Percentiles rank a stretch among this genome's conserved stretches.
Evolutionary conservation across 2,797 vertebrate species (phyloP).

Genomic region (Numenius phaeopus): DNA sequence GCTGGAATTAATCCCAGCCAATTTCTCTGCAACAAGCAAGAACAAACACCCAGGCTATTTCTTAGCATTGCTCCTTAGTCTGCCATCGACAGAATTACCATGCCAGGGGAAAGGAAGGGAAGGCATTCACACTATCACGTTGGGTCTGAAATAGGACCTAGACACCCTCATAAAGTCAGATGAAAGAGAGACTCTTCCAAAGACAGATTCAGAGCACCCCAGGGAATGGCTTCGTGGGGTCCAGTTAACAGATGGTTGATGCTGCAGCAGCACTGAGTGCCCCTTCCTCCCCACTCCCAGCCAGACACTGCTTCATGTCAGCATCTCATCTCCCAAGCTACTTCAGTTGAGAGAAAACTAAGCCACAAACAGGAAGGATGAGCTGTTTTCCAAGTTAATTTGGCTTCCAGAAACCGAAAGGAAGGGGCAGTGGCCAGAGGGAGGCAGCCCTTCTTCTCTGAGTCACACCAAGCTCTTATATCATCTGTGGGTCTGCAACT

Average conservation of each 20-base stretch:
- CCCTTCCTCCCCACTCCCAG: neutral
- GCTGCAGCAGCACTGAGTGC: fast-evolving
- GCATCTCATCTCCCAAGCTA: neutral
- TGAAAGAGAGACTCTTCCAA: neutral
- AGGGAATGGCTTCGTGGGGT: neutral
- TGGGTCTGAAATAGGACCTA: neutral
- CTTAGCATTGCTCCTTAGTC: neutral
- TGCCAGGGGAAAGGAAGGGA: neutral
- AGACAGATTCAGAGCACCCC: neutral
- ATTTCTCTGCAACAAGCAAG: neutral
- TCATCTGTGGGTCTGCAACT: neutral
- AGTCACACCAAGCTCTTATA: neutral
- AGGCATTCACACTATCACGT: neutral
- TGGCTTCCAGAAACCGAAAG: neutral
- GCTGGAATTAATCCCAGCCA: neutral
- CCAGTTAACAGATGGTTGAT: neutral
- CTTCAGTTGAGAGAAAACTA: neutral
- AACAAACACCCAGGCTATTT: neutral
- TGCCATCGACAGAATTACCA: neutral
- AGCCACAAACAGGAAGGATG: neutral
- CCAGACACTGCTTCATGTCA: neutral
- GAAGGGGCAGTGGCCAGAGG: neutral
- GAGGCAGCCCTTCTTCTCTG: neutral
- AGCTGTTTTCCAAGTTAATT: neutral
- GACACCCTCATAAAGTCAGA: neutral